Evolutionary conservation across 2,113 vertebrate genomes (phyloP), one percentile per base, ranked within the genome.

Genomic region (Alligator sinensis): DNA sequence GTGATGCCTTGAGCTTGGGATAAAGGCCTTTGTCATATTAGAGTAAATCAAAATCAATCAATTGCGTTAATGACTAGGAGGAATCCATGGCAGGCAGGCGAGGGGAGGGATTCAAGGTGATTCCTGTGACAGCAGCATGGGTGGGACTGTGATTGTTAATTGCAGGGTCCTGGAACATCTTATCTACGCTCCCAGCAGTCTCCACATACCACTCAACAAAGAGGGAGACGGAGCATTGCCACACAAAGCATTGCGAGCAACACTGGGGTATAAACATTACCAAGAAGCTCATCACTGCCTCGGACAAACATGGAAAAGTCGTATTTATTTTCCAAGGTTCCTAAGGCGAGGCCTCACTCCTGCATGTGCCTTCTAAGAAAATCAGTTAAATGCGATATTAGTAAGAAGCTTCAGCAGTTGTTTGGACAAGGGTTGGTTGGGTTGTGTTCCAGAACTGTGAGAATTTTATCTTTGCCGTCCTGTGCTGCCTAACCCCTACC

Each of bases 51-150:
- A 87, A 93, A 78, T 62, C 74, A 87, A 86, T 80, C 59, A 11
- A 66, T 63, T 66, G 17, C 79, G 82, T 86, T 96, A 95, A 97
- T 95, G 95, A 83, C 84, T 83, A 78, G 60, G 88, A 85, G 75
- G 89, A 91, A 91, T 80, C 63, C 79, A 87, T 77, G 60, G 74
- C 63, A 10, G 19, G 63, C 6, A 68, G 66, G 64, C 9, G 61
- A 92, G 16, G 55, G 90, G 18, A 47, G 11, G 64, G 28, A 38
- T 83, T 80, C 30, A 75, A 61, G 59, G 21, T 61, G 77, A 38
- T 16, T 4, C 16, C 15, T 11, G 7, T 9, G 25, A 34, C 22
- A 34, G 59, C 59, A 79, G 25, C 58, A 59, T 87, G 63, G 85
- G 1, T 1, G 19, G 57, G 89, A 16, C 61, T 87, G 87, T 75